Conservation (phyloP, 2,888 invertebrate genomes). For the Augochlorella aurata region DNA sequence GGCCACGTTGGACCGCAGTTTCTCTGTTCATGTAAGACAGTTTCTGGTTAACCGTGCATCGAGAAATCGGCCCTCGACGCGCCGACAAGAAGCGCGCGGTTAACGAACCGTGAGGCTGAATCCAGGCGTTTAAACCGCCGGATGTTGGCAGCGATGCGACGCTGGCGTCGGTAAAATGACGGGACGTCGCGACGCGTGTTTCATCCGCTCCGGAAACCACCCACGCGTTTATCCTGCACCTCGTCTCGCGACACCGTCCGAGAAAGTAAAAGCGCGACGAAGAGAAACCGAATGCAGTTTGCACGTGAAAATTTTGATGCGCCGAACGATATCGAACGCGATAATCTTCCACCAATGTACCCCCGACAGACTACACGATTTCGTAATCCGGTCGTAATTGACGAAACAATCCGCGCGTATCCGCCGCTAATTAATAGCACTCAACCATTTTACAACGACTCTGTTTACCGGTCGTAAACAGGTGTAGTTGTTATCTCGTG, state of each 20-base stretch:
- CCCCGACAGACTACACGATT: background rate
- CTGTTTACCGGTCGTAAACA: background rate
- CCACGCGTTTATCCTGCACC: constrained; percentile 9
- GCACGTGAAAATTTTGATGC: background rate
- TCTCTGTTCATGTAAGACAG: constrained; percentile 32
- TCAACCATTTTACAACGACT: constrained; percentile 7
- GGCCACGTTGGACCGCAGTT: constrained; percentile 27
- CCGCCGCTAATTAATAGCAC: constrained; percentile 20
- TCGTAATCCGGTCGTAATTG: constrained; percentile 13
- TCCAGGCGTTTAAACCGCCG: constrained; percentile 57
- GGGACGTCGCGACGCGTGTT: constrained; percentile 58
- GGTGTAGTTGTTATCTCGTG: background rate
- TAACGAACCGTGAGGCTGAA: constrained; percentile 57
- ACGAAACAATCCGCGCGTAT: constrained; percentile 6
- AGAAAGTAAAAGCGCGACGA: background rate
- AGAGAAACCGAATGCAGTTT: background rate
- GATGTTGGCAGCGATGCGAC: constrained; percentile 49
- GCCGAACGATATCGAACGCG: no score
- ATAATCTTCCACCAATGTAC: background rate
- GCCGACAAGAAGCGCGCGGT: constrained; percentile 19
- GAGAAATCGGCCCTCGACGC: constrained; percentile 31
- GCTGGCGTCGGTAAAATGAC: constrained; percentile 53
- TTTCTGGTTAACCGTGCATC: constrained; percentile 40
- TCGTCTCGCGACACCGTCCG: background rate
- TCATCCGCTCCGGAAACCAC: constrained; percentile 24